Evolutionary conservation across 2,113 vertebrate species (phyloP), one percentile per base, ranked within the genome.

Genomic region (Channa argus): DNA sequence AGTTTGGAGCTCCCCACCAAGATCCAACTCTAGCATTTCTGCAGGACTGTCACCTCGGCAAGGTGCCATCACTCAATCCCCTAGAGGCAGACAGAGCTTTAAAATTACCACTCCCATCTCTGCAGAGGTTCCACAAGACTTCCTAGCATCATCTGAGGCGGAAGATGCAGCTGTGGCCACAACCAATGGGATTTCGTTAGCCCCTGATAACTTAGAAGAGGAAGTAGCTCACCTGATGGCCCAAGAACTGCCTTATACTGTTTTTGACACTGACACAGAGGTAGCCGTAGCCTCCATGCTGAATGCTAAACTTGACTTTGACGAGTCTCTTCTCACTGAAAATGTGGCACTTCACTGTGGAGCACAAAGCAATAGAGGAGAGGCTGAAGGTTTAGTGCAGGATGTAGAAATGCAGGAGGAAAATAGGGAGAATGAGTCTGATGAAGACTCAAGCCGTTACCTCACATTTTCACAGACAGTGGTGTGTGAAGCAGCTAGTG

Each of bases 271-370:
- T 0, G 94, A 94, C 74, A 82, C 93, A 0, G 95, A 95, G 74
- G 94, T 94, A 54, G 96, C 94, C 0, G 92, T 96, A 79, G 95
- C 94, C 3, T 95, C 95, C 1, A 91, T 96, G 90, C 86, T 97
- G 51, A 95, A 94, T 24, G 92, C 94, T 15, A 95, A 96, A 74
- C 87, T 96, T 41, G 96, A 96, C 51, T 96, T 97, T 34, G 95
- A 95, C 4, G 95, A 95, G 51, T 82, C 91, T 3, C 86, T 96
- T 54, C 92, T 96, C 39, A 89, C 86, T 0, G 95, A 96, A 71
- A 94, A 94, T 49, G 91, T 94, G 76, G 85, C 91, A 0, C 88
- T 94, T 60, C 86, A 90, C 58, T 94, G 91, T 5, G 88, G 84
- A 36, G 63, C 85, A 52, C 83, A 90, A 46, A 37, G 63, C 8